Conservation (phyloP, 1,140 invertebrate genomes). For the Kradibia gibbosae region DNA sequence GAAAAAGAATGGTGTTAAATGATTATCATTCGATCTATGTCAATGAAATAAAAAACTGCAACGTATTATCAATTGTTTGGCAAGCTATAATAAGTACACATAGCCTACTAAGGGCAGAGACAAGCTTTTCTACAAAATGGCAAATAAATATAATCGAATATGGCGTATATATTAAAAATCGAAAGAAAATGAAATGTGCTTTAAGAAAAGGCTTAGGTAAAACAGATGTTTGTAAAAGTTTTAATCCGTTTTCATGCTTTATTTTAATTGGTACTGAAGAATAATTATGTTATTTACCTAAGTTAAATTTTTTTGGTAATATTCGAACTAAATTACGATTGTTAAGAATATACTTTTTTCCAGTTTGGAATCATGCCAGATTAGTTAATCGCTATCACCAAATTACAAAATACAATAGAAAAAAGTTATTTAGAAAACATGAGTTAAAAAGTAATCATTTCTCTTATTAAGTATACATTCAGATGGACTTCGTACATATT, state of each 20-base stretch:
- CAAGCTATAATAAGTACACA: slow-evolving; percentile 35
- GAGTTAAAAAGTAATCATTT: neutral
- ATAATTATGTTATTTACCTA: slow-evolving; percentile 4
- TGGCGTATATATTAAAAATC: neutral
- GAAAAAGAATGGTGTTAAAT: slow-evolving; percentile 27
- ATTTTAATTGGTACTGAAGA: neutral
- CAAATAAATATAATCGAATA: slow-evolving; percentile 12
- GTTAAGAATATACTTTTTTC: slow-evolving; percentile 10
- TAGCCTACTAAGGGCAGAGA: slow-evolving; percentile 19
- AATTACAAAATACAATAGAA: slow-evolving; percentile 37
- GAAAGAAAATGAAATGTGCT: slow-evolving; percentile 27
- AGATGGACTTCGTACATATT: neutral
- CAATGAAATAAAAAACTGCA: slow-evolving; percentile 25
- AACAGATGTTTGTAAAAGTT: slow-evolving; percentile 1
- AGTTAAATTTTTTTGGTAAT: slow-evolving; percentile 8
- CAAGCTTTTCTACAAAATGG: slow-evolving; percentile 23
- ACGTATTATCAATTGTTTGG: slow-evolving; percentile 20
- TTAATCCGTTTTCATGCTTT: slow-evolving; percentile 32
- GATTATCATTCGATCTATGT: slow-evolving; percentile 22
- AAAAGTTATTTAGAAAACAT: slow-evolving; percentile 33
- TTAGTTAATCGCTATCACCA: slow-evolving; percentile 37
- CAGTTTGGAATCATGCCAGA: slow-evolving; percentile 10
- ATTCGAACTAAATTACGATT: neutral
- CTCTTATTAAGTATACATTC: slow-evolving; percentile 22
- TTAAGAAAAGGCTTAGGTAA: slow-evolving; percentile 33